phyloP scores from a whole-genome alignment of 64 coral and sea anemone species.

The Montipora sp. region DNA sequence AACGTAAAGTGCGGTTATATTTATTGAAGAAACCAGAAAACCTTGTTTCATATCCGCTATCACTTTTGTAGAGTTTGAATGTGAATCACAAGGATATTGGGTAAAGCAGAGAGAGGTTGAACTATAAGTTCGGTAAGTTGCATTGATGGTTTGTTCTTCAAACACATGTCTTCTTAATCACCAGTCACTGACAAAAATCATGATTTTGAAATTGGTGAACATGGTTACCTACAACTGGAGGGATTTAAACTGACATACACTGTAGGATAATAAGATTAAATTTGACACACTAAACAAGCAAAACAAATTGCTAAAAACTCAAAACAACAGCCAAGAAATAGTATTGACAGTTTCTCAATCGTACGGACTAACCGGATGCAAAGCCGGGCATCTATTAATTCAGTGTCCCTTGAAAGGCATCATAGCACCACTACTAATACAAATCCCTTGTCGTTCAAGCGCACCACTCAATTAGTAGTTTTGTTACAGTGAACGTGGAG shows the following conservation, averaged over 20 bases:
- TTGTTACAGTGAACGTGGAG: not conserved
- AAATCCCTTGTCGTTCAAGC: not conserved
- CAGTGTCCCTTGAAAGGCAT: not conserved
- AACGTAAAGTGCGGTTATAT: not conserved
- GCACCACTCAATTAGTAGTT: not conserved
- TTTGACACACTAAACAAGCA: no score
- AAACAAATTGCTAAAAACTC: not conserved
- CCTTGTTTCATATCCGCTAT: not conserved
- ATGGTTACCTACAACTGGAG: no score
- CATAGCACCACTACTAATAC: not conserved
- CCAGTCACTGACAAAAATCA: no score
- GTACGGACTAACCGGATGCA: accelerated
- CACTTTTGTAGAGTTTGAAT: not conserved
- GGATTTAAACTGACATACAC: not conserved
- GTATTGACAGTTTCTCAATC: not conserved
- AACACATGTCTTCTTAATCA: no score
- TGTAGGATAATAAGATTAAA: not conserved
- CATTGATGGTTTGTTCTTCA: not conserved
- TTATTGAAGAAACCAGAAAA: no score
- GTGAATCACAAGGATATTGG: not conserved
- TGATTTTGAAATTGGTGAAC: no score
- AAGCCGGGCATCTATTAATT: not conserved
- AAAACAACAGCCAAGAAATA: not conserved
- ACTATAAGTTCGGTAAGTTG: not conserved
- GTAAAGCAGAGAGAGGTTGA: not conserved